Evolutionary conservation across 2,888 invertebrate species (phyloP).

Genomic region (Napeogenes sylphis): DNA sequence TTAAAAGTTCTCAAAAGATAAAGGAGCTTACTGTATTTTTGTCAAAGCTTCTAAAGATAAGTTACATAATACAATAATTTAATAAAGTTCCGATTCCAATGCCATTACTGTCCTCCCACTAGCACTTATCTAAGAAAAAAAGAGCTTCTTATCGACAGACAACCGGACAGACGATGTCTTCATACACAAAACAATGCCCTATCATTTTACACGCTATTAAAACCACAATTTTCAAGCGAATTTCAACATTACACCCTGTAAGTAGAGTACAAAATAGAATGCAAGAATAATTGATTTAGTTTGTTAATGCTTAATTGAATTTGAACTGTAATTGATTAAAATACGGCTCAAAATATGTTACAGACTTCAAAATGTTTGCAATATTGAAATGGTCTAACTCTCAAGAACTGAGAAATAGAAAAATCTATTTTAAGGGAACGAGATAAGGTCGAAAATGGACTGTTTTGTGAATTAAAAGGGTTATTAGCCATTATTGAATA

Average conservation of each 20-base stretch:
- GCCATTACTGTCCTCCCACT: slow-evolving; percentile 34
- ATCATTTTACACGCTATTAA: slow-evolving; percentile 65
- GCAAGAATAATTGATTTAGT: not conserved
- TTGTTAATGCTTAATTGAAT: slow-evolving; percentile 18
- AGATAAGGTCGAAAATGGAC: slow-evolving; percentile 20
- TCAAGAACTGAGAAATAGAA: not conserved
- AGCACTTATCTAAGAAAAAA: slow-evolving; percentile 26
- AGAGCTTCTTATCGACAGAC: slow-evolving; percentile 49
- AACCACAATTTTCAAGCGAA: slow-evolving; percentile 31
- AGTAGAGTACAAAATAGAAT: slow-evolving; percentile 16
- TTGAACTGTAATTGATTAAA: slow-evolving; percentile 22
- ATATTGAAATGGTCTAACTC: slow-evolving; percentile 37
- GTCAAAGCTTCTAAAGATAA: too few relatives aligned
- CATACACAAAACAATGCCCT: slow-evolving; percentile 69
- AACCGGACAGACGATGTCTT: slow-evolving; percentile 71
- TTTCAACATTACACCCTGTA: slow-evolving; percentile 20
- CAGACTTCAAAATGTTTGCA: slow-evolving; percentile 22
- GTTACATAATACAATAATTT: not conserved
- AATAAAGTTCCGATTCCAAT: slow-evolving; percentile 21
- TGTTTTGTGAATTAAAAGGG: slow-evolving; percentile 35
- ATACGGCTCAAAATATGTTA: slow-evolving; percentile 31
- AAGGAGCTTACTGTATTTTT: too few relatives aligned
- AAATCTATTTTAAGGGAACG: not conserved
- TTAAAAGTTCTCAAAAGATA: too few relatives aligned
- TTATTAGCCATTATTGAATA: slow-evolving; percentile 71